These are phyloP conservation scores for Gymnodraco acuticeps DNA, from an alignment of 2,797 vertebrate genomes.

Conservation along the genomic window DNA sequence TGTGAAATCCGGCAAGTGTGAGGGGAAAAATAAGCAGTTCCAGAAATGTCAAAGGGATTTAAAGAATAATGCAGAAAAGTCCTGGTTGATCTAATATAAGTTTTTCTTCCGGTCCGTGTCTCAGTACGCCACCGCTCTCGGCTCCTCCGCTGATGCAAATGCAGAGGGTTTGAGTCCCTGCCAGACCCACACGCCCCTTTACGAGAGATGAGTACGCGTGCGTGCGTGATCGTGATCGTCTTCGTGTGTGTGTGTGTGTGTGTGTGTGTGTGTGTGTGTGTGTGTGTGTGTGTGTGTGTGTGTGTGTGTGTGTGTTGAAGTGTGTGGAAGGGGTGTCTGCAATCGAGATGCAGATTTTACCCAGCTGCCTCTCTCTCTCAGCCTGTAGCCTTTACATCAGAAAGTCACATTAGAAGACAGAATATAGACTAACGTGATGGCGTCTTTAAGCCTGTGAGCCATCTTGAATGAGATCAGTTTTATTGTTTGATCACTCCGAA, in stretches of 20 bases:
- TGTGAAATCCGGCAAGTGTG: constrained; percentile 33
- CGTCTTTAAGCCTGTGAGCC: constrained; percentile 13
- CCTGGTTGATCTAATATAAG: constrained; percentile 50
- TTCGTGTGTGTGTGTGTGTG: constrained; percentile 18
- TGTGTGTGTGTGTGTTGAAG: neutral
- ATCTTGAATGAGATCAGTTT: constrained; percentile 17
- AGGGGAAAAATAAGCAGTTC: constrained; percentile 27
- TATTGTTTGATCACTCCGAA: constrained; percentile 4
- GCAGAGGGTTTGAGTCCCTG: constrained; percentile 64
- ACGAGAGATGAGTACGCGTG: constrained; percentile 60
- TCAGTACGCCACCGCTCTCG: constrained; percentile 60
- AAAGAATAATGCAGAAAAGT: constrained; percentile 33
- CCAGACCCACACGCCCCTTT: constrained; percentile 77
- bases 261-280: too few relatives aligned
- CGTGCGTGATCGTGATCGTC: constrained; percentile 35
- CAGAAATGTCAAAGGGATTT: constrained; percentile 25
- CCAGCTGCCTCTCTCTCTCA: constrained; percentile 47
- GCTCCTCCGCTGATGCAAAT: constrained; percentile 62
- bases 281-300: constrained; percentile 24
- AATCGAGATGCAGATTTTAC: constrained; percentile 66
- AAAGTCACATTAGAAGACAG: constrained; percentile 43
- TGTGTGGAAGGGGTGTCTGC: constrained; percentile 29
- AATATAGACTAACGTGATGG: neutral
- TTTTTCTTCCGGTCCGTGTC: constrained; percentile 46
- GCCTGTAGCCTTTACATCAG: constrained; percentile 33